Conservation (phyloP, 2,888 invertebrate genomes). For the Encarsia formosa region DNA sequence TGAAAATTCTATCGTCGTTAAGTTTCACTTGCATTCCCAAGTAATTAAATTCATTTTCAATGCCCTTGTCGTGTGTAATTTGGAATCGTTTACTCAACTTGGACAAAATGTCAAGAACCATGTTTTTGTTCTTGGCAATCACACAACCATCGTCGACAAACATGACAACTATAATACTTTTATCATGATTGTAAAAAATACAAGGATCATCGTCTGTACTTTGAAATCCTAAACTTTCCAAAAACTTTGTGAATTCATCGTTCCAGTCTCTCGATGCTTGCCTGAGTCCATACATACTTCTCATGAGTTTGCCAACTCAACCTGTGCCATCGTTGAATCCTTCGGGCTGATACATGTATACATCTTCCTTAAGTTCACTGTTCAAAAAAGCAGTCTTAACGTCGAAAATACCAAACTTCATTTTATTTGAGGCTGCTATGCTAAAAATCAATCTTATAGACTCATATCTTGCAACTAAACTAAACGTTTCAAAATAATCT, state of each 20-base stretch:
- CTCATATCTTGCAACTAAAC: conserved; percentile 32
- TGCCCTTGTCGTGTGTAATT: not conserved
- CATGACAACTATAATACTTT: not conserved
- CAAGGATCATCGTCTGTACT: not conserved
- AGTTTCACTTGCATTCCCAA: conserved; percentile 25
- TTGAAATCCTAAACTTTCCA: not conserved
- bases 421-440: conserved; percentile 27
- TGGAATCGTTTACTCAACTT: not conserved
- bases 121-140: not conserved
- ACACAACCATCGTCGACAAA: conserved; percentile 11
- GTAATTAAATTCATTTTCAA: not conserved
- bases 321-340: conserved; percentile 26
- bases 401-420: conserved; percentile 29
- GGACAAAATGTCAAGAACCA: not conserved
- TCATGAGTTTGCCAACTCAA: conserved; percentile 29
- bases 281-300: conserved; percentile 36
- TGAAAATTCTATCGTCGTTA: conserved; percentile 31
- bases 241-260: not conserved
- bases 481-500: conserved; percentile 35
- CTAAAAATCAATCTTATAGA: conserved; percentile 31
- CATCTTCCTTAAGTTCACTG: conserved; percentile 26
- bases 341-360: conserved; percentile 32
- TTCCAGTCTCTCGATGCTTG: conserved; percentile 31
- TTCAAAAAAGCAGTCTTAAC: conserved; percentile 30
- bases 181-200: not conserved